Evolutionary conservation across 1,140 invertebrate genomes (phyloP).

Genomic region (Temnothorax curvispinosus): DNA sequence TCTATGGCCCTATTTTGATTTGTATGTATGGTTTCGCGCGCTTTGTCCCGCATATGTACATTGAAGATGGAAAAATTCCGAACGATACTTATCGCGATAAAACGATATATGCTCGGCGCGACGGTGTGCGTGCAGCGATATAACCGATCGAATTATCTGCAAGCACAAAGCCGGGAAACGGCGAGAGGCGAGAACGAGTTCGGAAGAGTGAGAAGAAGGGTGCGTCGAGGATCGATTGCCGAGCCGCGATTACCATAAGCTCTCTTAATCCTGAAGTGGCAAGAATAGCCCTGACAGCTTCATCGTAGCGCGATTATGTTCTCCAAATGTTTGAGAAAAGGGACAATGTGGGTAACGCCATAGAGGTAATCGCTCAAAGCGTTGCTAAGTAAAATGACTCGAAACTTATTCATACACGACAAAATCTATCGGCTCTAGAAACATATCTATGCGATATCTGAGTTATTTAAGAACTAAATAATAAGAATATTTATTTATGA

Average conservation of each 20-base stretch:
- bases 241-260: conserved; percentile 28
- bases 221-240: conserved; percentile 28
- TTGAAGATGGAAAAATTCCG: conserved; percentile 65
- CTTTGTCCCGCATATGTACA: conserved; percentile 14
- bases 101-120: conserved; percentile 14
- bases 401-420: not conserved
- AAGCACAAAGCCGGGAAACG: conserved; percentile 8
- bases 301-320: not conserved
- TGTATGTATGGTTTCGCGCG: conserved; percentile 27
- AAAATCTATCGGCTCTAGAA: not conserved
- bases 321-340: conserved; percentile 14
- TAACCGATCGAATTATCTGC: conserved; percentile 33
- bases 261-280: conserved; percentile 35
- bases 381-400: not conserved
- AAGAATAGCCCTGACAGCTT: conserved; percentile 24
- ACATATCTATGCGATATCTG: not conserved
- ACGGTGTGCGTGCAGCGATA: conserved; percentile 23
- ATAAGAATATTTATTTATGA: conserved; percentile 40
- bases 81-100: conserved; percentile 66
- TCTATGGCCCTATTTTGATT: conserved; percentile 17
- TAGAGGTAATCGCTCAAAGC: not conserved
- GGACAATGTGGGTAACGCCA: not conserved
- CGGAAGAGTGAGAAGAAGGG: not conserved
- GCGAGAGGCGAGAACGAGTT: conserved; percentile 27
- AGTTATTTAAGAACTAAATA: not conserved